phyloP scores from a whole-genome alignment of 2,797 vertebrate species.

The Pseudomugil tenellus region DNA sequence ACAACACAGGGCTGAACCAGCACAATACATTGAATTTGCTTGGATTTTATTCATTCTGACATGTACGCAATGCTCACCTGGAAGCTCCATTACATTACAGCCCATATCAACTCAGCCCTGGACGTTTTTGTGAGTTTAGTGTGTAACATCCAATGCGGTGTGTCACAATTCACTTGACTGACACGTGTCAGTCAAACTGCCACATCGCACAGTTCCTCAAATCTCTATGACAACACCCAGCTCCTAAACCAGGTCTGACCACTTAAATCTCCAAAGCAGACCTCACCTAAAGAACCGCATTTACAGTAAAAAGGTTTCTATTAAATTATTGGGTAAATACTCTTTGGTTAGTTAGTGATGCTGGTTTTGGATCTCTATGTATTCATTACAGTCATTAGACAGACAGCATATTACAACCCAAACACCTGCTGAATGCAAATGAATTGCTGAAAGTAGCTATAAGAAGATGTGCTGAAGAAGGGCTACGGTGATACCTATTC shows the following conservation, averaged over 20 bases:
- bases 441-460: slow-evolving; percentile 18
- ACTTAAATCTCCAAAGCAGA: neutral
- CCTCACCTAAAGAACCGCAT: slow-evolving; percentile 20
- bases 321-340: neutral
- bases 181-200: slow-evolving; percentile 27
- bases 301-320: slow-evolving; percentile 5
- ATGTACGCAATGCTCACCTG: slow-evolving; percentile 28
- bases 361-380: slow-evolving; percentile 14
- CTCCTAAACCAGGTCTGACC: neutral
- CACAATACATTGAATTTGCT: slow-evolving; percentile 28
- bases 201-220: slow-evolving; percentile 35
- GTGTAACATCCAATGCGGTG: slow-evolving; percentile 4
- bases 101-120: slow-evolving; percentile 20
- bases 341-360: slow-evolving; percentile 8
- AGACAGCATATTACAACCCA: slow-evolving; percentile 3
- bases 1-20: slow-evolving; percentile 25
- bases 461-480: slow-evolving; percentile 5
- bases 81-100: slow-evolving; percentile 29
- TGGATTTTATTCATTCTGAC: slow-evolving; percentile 29
- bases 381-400: slow-evolving; percentile 27
- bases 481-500: slow-evolving; percentile 6
- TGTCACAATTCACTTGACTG: slow-evolving; percentile 25
- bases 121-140: slow-evolving; percentile 16
- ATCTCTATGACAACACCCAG: slow-evolving; percentile 49
- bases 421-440: slow-evolving; percentile 37